Percentiles rank a stretch among this genome's conserved stretches.
These are phyloP conservation scores for Brachionus asplanchnoidis DNA, from an alignment of 1,140 invertebrate species.

Conservation along the genomic window DNA sequence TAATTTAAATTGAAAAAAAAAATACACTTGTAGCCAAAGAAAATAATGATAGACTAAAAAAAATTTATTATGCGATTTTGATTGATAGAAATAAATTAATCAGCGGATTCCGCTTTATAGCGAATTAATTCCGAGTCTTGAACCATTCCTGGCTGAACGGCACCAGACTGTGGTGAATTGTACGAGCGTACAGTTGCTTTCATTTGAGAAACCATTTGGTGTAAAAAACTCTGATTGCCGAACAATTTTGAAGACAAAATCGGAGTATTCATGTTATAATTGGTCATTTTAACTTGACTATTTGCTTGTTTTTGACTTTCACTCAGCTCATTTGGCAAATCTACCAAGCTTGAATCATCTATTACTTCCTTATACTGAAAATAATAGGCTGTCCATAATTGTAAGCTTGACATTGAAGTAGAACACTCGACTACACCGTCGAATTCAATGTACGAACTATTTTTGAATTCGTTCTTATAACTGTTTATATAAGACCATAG, in stretches of 20 bases:
- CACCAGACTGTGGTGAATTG: neutral
- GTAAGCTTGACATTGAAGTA: neutral
- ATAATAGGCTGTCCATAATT: conserved; percentile 15
- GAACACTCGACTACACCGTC: conserved; percentile 12
- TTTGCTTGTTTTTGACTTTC: neutral
- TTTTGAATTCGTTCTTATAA: conserved; percentile 75
- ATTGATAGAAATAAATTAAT: neutral
- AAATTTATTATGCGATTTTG: neutral
- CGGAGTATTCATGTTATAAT: neutral
- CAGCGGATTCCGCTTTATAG: neutral
- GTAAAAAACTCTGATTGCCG: neutral
- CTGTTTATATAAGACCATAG: conserved; percentile 93
- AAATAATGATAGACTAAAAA: neutral
- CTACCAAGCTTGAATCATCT: neutral
- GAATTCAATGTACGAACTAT: conserved; percentile 59
- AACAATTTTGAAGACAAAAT: neutral
- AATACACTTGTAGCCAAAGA: neutral
- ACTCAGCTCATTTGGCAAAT: neutral
- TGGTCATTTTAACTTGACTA: neutral
- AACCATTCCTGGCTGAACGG: neutral
- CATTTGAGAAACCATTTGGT: conserved; percentile 1
- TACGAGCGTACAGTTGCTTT: conserved; percentile 12
- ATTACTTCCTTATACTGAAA: conserved; percentile 7
- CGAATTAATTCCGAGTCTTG: neutral
- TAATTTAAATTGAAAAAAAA: neutral